Evolutionary conservation across 2,113 vertebrate species (phyloP), one percentile per base, ranked within the genome.

Genomic region (Hemicordylus capensis): DNA sequence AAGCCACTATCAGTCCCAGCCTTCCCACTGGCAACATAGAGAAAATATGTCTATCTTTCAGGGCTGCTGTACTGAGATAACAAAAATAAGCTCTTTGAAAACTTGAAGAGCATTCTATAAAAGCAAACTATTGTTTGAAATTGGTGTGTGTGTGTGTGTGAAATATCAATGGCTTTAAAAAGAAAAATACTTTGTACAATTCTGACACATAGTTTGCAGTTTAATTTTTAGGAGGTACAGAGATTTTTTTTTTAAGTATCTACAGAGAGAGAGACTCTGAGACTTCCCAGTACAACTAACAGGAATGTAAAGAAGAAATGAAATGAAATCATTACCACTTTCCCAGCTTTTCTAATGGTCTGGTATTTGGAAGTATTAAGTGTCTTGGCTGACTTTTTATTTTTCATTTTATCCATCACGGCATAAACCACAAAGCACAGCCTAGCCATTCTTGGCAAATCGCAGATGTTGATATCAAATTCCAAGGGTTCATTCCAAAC

Each of bases 331-430:
- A 90, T 96, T 96, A 99, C 99, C 97, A 99, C 97, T 98, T 99
- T 99, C 79, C 99, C 99, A 73, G 98, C 97, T 94, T 99, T 99
- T 91, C 98, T 98, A 92, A 99, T 99, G 88, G 98, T 99, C 96
- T 99, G 99, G 95, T 98, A 99, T 90, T 99, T 99, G 94, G 97
- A 96, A 42, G 95, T 91, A 95, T 98, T 98, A 81, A 97, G 94
- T 70, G 97, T 96, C 95, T 98, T 99, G 87, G 97, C 98, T 80
- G 97, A 97, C 89, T 98, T 99, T 81, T 98, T 98, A 69, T 97
- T 99, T 95, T 99, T 99, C 86, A 97, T 97, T 94, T 99, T 99
- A 93, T 99, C 98, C 96, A 98, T 98, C 93, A 99, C 97, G 46
- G 98, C 98, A 74, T 99, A 99, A 89, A 99, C 95, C 59, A 98